These are phyloP conservation scores for Semaprochilodus insignis DNA, from an alignment of 2,797 vertebrate species.

Conservation along the genomic window DNA sequence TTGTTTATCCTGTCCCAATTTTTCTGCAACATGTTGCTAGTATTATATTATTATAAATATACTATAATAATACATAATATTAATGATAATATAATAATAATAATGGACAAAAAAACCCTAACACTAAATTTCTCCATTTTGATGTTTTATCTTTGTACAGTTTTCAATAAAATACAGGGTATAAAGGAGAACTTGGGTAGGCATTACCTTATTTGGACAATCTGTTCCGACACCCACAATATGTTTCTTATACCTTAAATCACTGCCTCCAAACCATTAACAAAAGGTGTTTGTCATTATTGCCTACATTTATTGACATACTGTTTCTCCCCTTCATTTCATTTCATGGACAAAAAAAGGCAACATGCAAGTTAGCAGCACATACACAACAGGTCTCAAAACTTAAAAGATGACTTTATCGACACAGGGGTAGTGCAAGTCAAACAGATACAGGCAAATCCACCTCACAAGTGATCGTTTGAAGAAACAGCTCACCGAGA, in stretches of 20 bases:
- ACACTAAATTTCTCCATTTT: too few relatives aligned
- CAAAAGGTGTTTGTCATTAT: conserved; percentile 47
- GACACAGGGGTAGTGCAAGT: conserved; percentile 49
- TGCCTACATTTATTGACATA: conserved; percentile 49
- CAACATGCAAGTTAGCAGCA: conserved; percentile 77
- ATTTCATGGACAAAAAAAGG: conserved; percentile 64
- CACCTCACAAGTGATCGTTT: conserved; percentile 16
- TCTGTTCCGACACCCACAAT: too few relatives aligned
- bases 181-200: too few relatives aligned
- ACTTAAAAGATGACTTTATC: conserved; percentile 41
- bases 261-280: background rate
- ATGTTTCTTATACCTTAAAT: background rate
- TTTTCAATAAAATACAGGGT: too few relatives aligned
- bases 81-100: too few relatives aligned
- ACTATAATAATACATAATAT: too few relatives aligned
- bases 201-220: too few relatives aligned
- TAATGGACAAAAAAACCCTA: too few relatives aligned
- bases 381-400: conserved; percentile 59
- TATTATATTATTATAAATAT: too few relatives aligned
- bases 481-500: background rate
- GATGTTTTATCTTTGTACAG: too few relatives aligned
- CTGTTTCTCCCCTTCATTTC: conserved; percentile 33
- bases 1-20: too few relatives aligned
- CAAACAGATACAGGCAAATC: conserved; percentile 11
- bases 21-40: too few relatives aligned